Evolutionary conservation across 1,140 invertebrate genomes (phyloP).

Genomic region (Drosophila paulistorum): DNA sequence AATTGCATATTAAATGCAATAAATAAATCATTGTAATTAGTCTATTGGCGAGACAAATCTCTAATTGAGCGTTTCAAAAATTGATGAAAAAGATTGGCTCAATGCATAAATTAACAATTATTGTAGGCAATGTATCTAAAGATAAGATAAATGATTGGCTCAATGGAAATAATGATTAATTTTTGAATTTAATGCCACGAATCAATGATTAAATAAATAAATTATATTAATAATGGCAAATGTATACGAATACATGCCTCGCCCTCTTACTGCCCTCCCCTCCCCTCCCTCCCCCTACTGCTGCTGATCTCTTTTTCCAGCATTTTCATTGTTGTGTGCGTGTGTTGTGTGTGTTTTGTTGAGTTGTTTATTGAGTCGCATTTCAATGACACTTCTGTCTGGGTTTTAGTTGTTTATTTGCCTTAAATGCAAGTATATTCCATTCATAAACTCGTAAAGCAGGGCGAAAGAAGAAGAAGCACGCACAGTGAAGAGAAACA

Average conservation of each 20-base stretch:
- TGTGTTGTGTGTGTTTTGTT: background rate
- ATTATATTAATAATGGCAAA: no score
- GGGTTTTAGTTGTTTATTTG: conserved; percentile 43
- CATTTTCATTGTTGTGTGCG: conserved; percentile 3
- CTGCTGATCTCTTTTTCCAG: conserved; percentile 4
- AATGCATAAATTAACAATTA: no score
- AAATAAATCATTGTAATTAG: no score
- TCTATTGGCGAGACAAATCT: no score
- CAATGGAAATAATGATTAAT: no score
- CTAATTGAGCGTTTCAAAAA: no score
- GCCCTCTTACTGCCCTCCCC: background rate
- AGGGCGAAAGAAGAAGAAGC: background rate
- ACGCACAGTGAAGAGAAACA: background rate
- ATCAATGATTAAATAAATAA: no score
- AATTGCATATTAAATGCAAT: no score
- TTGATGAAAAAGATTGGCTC: no score
- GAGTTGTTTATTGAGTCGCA: conserved; percentile 24
- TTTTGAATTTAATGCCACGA: no score
- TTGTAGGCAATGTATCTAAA: no score
- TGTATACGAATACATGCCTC: background rate
- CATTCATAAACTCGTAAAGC: conserved; percentile 69
- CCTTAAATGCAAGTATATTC: conserved; percentile 46
- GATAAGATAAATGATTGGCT: no score
- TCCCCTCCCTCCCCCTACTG: background rate
- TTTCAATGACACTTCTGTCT: conserved; percentile 25